Evolutionary conservation across 2,797 vertebrate genomes (phyloP), one percentile per base, ranked within the genome.

Genomic region (Cirrhinus mrigala): DNA sequence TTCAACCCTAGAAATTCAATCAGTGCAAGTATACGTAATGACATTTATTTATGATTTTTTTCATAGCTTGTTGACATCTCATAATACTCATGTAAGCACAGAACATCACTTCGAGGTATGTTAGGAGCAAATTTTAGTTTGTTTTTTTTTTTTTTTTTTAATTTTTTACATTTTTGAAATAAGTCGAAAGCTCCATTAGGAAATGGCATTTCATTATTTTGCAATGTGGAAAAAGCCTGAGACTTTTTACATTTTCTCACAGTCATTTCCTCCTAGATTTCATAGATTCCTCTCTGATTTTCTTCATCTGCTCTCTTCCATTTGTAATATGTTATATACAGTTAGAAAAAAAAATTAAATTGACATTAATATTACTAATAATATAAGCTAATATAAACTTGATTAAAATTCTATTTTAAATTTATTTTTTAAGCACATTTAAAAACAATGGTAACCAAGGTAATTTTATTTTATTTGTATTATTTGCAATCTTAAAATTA

Each of bases 1-100:
- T 12, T 62, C 24, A 79, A 29, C 54, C 58, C 50, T 54, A 83
- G n/a, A 29, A 58, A 79, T 62, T 79, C 40, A 64, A 79, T 66
- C 60, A 64, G 60, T 66, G 44, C 15, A 0, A 62, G 33, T 62
- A 78, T 27, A 44, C 27, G 56, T 60, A 79, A 79, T 62, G 40
- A 1, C 44, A 79, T 46, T 79, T 48, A 29, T 60, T 62, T 79
- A 18, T 33, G 33, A 33, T 33, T 64, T 66, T 0, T 64, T 29
- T 14, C 20, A 27, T 66, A 66, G n/a, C 60, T 79, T 64, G 40
- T 79, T 79, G 77, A 79, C 44, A 50, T 76, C 29, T 40, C 52
- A 40, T 64, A 11, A 27, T 37, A 37, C 27, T 68, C 3, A 29
- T 50, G 18, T 22, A 64, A 48, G 56, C 60, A 6, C 14, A 48